Percentiles rank a stretch among this genome's conserved stretches.
phyloP scores from a whole-genome alignment of 2,888 invertebrate genomes.

The Phyllotreta cruciferae region DNA sequence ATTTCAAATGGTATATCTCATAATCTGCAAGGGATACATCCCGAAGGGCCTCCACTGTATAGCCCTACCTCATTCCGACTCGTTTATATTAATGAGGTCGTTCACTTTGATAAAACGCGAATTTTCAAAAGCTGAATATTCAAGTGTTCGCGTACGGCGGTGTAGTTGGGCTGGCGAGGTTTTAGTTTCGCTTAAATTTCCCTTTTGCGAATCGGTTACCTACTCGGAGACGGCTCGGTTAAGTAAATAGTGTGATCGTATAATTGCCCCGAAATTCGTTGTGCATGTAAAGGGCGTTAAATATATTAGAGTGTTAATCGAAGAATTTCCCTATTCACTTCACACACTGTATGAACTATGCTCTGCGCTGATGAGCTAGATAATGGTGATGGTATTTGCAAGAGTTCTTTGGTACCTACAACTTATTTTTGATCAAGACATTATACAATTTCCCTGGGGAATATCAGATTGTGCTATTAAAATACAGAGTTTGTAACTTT shows the following conservation, averaged over 20 bases:
- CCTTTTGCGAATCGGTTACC: conserved; percentile 12
- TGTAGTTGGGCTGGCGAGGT: conserved; percentile 19
- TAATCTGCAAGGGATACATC: conserved; percentile 47
- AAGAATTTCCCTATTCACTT: too few relatives aligned
- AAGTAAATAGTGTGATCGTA: conserved; percentile 13
- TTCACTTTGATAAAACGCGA: conserved; percentile 47
- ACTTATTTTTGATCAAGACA: too few relatives aligned
- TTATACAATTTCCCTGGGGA: too few relatives aligned
- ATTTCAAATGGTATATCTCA: conserved; percentile 51
- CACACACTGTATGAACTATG: too few relatives aligned
- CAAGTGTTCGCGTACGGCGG: conserved; percentile 18
- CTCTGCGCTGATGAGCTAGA: too few relatives aligned
- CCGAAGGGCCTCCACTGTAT: conserved; percentile 45
- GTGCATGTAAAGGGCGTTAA: conserved; percentile 4
- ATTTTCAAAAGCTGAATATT: conserved; percentile 37
- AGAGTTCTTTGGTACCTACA: too few relatives aligned
- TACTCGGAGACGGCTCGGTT: neutral
- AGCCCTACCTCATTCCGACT: conserved; percentile 44
- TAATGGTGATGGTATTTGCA: too few relatives aligned
- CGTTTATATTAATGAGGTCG: conserved; percentile 53
- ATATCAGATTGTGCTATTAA: too few relatives aligned
- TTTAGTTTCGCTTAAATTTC: conserved; percentile 22
- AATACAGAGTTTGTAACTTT: too few relatives aligned
- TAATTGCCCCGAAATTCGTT: conserved; percentile 4
- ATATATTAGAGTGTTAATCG: neutral